phyloP scores from a whole-genome alignment of 2,797 vertebrate genomes.

The Melanogrammus aeglefinus region DNA sequence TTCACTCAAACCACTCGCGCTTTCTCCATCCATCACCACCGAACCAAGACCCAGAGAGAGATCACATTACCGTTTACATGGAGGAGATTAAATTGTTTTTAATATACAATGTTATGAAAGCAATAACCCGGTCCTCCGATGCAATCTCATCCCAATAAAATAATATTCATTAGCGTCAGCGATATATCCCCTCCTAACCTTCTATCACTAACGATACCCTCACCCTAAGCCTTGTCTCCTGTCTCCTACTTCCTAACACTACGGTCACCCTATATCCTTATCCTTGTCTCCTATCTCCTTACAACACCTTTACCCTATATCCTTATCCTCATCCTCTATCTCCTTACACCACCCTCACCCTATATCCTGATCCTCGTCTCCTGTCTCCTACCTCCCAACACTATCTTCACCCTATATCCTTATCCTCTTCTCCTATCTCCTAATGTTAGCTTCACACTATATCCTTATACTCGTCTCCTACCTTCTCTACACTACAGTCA shows the following conservation, averaged over 20 bases:
- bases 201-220: conserved; percentile 45
- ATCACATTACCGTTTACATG: conserved; percentile 74
- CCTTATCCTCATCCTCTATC: neutral
- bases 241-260: conserved; percentile 43
- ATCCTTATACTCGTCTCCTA: no score
- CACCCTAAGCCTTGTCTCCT: neutral
- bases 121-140: conserved; percentile 73
- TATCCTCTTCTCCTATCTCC: no score
- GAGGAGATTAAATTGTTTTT: conserved; percentile 74
- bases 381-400: no score
- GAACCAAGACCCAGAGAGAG: conserved; percentile 45
- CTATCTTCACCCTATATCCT: no score
- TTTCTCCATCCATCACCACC: conserved; percentile 60
- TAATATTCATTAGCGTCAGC: conserved; percentile 76
- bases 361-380: no score
- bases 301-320: neutral
- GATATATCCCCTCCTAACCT: conserved; percentile 67
- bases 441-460: no score
- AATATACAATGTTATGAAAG: conserved; percentile 76
- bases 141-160: conserved; percentile 76
- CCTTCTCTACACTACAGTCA: no score
- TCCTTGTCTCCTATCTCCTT: conserved; percentile 14
- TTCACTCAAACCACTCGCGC: conserved; percentile 31
- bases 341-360: no score
- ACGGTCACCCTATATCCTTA: conserved; percentile 4